A percentile compares a stretch with the other conserved stretches of the same genome.
These are phyloP conservation scores for Lamprotornis superbus DNA, from an alignment of 2,113 vertebrate species.

Conservation along the genomic window DNA sequence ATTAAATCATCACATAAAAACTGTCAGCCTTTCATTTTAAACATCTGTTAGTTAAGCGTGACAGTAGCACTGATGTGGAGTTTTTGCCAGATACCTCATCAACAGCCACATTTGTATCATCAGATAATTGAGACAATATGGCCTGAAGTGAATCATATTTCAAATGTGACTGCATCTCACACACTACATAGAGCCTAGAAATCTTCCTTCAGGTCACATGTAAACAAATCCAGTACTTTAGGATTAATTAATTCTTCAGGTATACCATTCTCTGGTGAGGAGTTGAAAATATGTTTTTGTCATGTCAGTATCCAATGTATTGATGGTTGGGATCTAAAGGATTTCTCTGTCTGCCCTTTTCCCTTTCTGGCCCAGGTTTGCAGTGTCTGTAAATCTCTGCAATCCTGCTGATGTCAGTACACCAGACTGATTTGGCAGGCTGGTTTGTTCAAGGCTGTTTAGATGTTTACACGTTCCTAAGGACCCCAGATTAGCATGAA, in stretches of 20 bases:
- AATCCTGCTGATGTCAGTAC: not conserved
- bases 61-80: conserved; percentile 30
- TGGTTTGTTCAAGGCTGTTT: not conserved
- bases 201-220: not conserved
- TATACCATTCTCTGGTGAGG: not conserved
- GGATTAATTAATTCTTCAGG: not conserved
- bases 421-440: not conserved
- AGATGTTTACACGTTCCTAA: not conserved
- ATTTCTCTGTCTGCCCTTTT: not conserved
- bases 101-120: conserved; percentile 37
- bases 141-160: conserved; percentile 13
- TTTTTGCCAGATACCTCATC: conserved; percentile 63
- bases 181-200: not conserved
- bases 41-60: conserved; percentile 66
- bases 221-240: not conserved
- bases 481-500: not conserved
- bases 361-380: not conserved
- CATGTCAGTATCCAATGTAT: not conserved
- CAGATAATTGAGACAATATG: conserved; percentile 3
- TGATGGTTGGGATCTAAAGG: not conserved
- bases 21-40: conserved; percentile 67
- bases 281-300: not conserved
- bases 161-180: not conserved
- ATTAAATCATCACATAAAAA: conserved; percentile 72
- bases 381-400: not conserved